A percentile compares a stretch with the other conserved stretches of the same genome.
Evolutionary conservation across 2,888 invertebrate species (phyloP).

Genomic region (Acrobasis consociella): DNA sequence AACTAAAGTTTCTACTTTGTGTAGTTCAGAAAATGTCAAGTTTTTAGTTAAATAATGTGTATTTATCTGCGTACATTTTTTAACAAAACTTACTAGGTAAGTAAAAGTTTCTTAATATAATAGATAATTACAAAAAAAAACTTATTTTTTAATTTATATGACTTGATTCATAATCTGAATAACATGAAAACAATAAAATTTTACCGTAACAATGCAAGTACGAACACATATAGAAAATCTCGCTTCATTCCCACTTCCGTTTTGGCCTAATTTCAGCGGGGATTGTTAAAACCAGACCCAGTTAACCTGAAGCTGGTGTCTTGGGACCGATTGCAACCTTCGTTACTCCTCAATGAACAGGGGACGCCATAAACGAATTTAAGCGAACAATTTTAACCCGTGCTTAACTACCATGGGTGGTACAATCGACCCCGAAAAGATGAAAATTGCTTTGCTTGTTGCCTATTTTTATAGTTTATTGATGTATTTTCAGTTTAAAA

Average conservation of each 20-base stretch:
- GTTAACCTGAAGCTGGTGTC: conserved; percentile 67
- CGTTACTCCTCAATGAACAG: conserved; percentile 53
- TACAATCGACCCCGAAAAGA: conserved; percentile 7
- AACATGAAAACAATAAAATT: not conserved
- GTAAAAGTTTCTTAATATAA: too few relatives aligned
- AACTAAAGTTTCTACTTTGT: too few relatives aligned
- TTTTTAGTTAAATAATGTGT: too few relatives aligned
- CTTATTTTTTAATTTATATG: too few relatives aligned
- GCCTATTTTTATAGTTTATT: not conserved
- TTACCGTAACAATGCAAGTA: not conserved
- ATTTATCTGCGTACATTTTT: too few relatives aligned
- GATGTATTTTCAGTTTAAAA: too few relatives aligned
- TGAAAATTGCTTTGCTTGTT: conserved; percentile 7
- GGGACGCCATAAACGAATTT: conserved; percentile 74
- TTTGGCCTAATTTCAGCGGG: conserved; percentile 21
- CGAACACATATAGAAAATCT: conserved; percentile 9
- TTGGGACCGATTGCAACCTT: conserved; percentile 69
- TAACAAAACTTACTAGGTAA: too few relatives aligned
- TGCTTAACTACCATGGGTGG: conserved; percentile 21
- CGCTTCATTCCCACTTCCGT: not conserved
- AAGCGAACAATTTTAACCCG: conserved; percentile 74
- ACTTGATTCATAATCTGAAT: too few relatives aligned
- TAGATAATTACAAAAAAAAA: too few relatives aligned
- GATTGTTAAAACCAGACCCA: conserved; percentile 21
- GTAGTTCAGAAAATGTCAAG: too few relatives aligned